Conservation (phyloP, 2,888 invertebrate species). For the Cistogaster globosa region DNA sequence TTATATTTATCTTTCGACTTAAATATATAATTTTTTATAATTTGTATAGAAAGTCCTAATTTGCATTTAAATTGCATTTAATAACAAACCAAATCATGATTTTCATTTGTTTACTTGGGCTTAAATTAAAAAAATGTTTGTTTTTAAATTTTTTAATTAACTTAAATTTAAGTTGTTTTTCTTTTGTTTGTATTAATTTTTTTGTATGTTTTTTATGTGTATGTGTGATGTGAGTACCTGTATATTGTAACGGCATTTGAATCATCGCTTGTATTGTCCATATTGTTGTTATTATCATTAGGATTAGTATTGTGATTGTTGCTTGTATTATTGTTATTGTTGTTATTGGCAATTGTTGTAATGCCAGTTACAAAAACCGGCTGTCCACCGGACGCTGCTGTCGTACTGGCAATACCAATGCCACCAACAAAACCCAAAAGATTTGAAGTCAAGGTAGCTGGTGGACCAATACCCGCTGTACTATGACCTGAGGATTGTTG, state of each 20-base stretch:
- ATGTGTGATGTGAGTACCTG: conserved; percentile 85
- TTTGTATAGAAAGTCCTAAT: too few species aligned
- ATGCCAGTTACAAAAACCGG: conserved; percentile 65
- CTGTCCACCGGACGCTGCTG: conserved; percentile 56
- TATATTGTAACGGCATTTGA: conserved; percentile 94
- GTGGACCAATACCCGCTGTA: conserved; percentile 65
- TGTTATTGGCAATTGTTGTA: conserved; percentile 56
- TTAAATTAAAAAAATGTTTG: neutral
- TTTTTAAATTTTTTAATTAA: conserved; percentile 34
- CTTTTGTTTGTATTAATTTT: neutral
- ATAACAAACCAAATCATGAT: neutral
- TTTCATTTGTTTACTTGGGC: neutral
- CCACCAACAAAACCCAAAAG: conserved; percentile 71
- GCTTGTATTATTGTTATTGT: conserved; percentile 41
- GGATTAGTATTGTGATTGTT: conserved; percentile 74
- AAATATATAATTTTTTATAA: too few species aligned
- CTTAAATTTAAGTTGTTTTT: conserved; percentile 22
- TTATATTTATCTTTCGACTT: too few species aligned
- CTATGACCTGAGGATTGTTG: conserved; percentile 51
- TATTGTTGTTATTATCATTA: conserved; percentile 88
- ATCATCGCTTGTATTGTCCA: conserved; percentile 93
- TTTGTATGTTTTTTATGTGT: neutral
- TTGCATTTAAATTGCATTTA: neutral
- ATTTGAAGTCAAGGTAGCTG: conserved; percentile 69
- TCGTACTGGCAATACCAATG: conserved; percentile 70